Percentiles rank a stretch among this genome's conserved stretches.
Evolutionary conservation across 2,113 vertebrate species (phyloP).

Genomic region (Oryzias melastigma): DNA sequence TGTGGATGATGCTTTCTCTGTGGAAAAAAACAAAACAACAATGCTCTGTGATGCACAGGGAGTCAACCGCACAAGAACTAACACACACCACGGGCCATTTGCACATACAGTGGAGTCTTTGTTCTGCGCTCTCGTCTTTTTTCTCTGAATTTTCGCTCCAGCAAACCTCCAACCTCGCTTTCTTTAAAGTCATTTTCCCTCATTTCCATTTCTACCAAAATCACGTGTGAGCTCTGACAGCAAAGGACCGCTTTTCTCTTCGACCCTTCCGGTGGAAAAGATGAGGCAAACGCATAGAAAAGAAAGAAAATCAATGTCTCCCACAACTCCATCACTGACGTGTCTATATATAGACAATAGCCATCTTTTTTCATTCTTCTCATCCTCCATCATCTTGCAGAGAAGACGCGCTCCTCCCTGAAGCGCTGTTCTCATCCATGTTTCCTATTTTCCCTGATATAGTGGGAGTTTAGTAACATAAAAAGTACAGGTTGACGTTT

Average conservation of each 20-base stretch:
- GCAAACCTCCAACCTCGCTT: conserved; percentile 15
- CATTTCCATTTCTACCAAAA: conserved; percentile 60
- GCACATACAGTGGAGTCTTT: conserved; percentile 34
- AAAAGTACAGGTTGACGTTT: conserved; percentile 51
- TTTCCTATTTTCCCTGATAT: conserved; percentile 37
- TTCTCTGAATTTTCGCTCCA: conserved; percentile 13
- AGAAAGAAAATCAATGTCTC: conserved; percentile 57
- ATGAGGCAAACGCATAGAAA: conserved; percentile 20
- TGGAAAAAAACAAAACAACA: neutral
- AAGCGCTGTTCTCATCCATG: conserved; percentile 39
- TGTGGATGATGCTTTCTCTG: conserved; percentile 19
- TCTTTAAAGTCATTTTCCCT: conserved; percentile 47
- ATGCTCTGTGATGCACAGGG: conserved; percentile 8
- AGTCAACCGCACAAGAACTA: conserved; percentile 16
- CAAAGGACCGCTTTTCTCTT: conserved; percentile 21
- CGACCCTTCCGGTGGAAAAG: conserved; percentile 47
- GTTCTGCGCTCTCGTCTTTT: conserved; percentile 17
- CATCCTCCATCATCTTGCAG: conserved; percentile 45
- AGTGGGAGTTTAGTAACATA: conserved; percentile 43
- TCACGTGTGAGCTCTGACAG: conserved; percentile 47
- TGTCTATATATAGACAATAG: conserved; percentile 62
- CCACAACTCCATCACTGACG: conserved; percentile 46
- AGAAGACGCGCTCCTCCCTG: conserved; percentile 45
- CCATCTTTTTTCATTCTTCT: conserved; percentile 39
- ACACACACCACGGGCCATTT: conserved; percentile 25